A percentile compares a stretch with the other conserved stretches of the same genome.
phyloP scores from a whole-genome alignment of 2,113 vertebrate species.

The Python bivittatus region DNA sequence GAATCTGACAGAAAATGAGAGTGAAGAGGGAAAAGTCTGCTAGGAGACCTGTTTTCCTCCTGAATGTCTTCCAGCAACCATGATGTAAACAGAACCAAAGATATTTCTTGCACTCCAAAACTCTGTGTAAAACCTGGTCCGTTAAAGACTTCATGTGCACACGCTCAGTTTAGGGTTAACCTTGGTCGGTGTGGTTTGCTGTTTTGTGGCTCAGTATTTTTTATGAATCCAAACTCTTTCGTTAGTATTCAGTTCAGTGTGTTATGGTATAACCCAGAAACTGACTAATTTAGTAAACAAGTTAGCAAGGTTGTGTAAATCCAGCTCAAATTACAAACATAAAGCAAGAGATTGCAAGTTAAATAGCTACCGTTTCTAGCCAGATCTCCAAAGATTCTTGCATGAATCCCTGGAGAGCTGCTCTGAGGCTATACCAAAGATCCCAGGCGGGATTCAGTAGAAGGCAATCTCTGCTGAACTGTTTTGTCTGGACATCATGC shows the following conservation, averaged over 20 bases:
- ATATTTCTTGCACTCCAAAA: neutral
- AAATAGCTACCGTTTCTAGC: neutral
- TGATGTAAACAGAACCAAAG: neutral
- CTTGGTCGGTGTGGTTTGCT: neutral
- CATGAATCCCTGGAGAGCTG: neutral
- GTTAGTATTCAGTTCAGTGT: neutral
- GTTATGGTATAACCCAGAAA: neutral
- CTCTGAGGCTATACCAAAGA: neutral
- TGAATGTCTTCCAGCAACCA: neutral
- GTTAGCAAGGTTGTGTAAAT: neutral
- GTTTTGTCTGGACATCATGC: neutral
- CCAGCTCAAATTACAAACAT: neutral
- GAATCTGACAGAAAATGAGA: neutral
- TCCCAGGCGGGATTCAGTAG: neutral
- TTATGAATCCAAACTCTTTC: neutral
- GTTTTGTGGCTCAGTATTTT: neutral
- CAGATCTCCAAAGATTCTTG: neutral
- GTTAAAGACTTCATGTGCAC: neutral
- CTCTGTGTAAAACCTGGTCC: neutral
- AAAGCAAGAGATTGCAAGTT: neutral
- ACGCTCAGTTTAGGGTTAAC: neutral
- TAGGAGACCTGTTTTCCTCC: neutral
- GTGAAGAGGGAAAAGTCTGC: neutral
- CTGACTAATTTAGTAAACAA: neutral
- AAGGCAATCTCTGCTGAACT: neutral